Base-by-base conservation (phyloP, 2,113 vertebrate species). In the Melierax canorus region DNA sequence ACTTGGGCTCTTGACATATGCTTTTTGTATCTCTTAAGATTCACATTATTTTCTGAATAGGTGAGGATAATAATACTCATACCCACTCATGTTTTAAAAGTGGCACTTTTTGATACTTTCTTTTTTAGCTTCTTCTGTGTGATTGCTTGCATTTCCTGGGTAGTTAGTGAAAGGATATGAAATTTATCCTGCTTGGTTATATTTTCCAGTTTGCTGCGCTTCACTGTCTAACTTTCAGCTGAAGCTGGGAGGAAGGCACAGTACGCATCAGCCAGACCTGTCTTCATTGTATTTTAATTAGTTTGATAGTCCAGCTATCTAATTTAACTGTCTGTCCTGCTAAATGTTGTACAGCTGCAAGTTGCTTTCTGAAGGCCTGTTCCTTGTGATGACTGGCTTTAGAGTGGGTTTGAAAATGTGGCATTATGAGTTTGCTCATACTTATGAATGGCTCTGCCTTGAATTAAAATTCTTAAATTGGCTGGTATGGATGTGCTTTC, bases 291-390 rank as follows among this genome's bases (percentile, higher is more conserved):
- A 27, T 80, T 93, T 46, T 15, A 72, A 79, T 90, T 79, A 46
- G 63, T 72, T 48, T 86, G 71, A 39, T 66, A 66, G 63, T 58
- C 38, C 75, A 58, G 50, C 75, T 92, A 27, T 45, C 32, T 73
- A 11, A 60, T 41, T 50, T 45, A 82, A 59, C 43, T 48, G 51
- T 79, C 62, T 85, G 36, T 90, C 51, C 69, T 90, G 46, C 16
- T 88, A 45, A 94, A 59, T 55, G 55, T 41, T 83, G 36, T 56
- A 76, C n/a, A 94, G 63, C 71, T 86, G 48, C 53, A n/a, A 21
- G 58, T 20, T 56, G 46, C 51, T 59, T 95, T 89, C 79, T 36
- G 64, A 88, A 63, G 71, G 48, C 32, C 41, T 53, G 13, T 85
- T 88, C 46, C 71, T 56, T 5, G 6, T 13, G 56, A 27, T 53